These are phyloP conservation scores for Malacoctenus gilli DNA, from an alignment of 2,797 vertebrate genomes.

Conservation along the genomic window DNA sequence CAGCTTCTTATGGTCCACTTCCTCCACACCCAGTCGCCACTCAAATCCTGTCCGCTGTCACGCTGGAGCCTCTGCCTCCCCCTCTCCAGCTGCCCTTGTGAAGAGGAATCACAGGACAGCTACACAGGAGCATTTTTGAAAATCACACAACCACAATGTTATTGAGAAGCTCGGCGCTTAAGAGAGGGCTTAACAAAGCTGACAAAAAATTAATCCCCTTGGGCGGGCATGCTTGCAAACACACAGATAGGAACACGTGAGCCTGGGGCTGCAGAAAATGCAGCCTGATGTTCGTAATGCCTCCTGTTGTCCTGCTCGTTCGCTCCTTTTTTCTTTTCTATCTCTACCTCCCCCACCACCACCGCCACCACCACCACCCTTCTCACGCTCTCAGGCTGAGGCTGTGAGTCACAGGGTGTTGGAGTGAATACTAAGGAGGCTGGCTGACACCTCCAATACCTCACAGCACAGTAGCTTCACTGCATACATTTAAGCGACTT, in stretches of 20 bases:
- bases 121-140: constrained; percentile 50
- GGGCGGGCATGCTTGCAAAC: constrained; percentile 67
- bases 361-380: constrained; percentile 27
- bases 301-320: constrained; percentile 60
- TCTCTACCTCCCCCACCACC: constrained; percentile 21
- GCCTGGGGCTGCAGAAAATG: constrained; percentile 66
- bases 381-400: constrained; percentile 62
- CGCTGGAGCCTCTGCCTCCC: constrained; percentile 26
- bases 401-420: constrained; percentile 81
- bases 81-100: constrained; percentile 15
- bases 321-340: constrained; percentile 45
- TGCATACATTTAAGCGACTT: constrained; percentile 54
- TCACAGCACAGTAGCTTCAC: constrained; percentile 62
- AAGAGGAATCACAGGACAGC: constrained; percentile 43
- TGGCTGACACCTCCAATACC: constrained; percentile 73
- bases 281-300: constrained; percentile 63
- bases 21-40: constrained; percentile 53
- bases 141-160: constrained; percentile 52
- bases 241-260: constrained; percentile 71
- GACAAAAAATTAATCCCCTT: constrained; percentile 78
- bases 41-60: constrained; percentile 52
- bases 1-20: constrained; percentile 58
- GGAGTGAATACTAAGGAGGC: constrained; percentile 84
- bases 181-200: constrained; percentile 74
- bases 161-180: constrained; percentile 58